A percentile compares a stretch with the other conserved stretches of the same genome.
Conservation (phyloP, 2,888 invertebrate genomes). For the Cylloceria caligata region DNA sequence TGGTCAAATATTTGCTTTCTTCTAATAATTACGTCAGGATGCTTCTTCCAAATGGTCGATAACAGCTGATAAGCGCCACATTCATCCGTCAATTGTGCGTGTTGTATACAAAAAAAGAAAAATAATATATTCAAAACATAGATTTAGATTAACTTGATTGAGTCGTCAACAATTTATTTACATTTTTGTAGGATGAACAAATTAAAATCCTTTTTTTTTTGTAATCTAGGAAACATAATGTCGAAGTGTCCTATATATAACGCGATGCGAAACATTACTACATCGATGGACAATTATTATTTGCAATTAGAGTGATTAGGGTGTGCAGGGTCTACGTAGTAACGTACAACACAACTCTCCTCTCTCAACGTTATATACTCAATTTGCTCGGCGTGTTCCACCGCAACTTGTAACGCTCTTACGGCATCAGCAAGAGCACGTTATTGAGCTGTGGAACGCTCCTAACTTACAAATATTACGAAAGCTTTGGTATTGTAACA, state of each 20-base stretch:
- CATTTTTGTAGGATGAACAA: background rate
- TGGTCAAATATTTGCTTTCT: background rate
- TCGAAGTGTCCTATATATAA: background rate
- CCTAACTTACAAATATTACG: constrained; percentile 33
- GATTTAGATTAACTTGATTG: no score
- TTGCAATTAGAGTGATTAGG: constrained; percentile 38
- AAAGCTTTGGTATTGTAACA: constrained; percentile 34
- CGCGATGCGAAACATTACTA: background rate
- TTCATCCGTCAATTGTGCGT: no score
- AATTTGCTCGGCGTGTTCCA: background rate
- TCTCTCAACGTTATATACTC: background rate
- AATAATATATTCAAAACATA: no score
- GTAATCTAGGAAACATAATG: background rate
- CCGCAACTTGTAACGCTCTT: constrained; percentile 5
- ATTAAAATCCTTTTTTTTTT: no score
- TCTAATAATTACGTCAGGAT: background rate
- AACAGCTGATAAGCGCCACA: no score
- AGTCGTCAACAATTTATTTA: no score
- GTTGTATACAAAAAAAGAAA: no score
- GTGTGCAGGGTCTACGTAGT: constrained; percentile 7
- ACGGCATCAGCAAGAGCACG: constrained; percentile 9
- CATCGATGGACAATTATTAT: constrained; percentile 21
- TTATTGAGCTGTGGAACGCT: background rate
- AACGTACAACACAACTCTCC: constrained; percentile 2
- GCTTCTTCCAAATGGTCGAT: no score